These are phyloP conservation scores for Lepus townsendii DNA, from an alignment of 2,797 vertebrate species.

Conservation along the genomic window DNA sequence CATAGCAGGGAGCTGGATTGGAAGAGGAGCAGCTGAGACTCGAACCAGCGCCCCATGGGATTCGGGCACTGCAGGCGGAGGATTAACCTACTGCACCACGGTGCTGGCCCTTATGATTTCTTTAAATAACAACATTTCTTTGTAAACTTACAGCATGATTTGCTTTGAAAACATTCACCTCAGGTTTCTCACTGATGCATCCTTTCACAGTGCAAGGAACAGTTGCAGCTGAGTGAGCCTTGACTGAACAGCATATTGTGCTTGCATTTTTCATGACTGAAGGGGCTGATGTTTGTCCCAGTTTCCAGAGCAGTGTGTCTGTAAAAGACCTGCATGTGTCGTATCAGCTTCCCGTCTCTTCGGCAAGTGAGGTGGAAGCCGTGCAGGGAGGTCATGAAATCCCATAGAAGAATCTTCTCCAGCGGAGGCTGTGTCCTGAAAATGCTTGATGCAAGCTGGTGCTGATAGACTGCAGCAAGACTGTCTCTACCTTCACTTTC, in stretches of 20 bases:
- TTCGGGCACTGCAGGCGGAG: no score
- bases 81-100: no score
- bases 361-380: slow-evolving; percentile 14
- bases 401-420: background rate
- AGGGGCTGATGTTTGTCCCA: slow-evolving; percentile 14
- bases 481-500: background rate
- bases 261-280: background rate
- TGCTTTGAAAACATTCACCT: slow-evolving; percentile 35
- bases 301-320: slow-evolving; percentile 46
- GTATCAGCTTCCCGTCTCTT: slow-evolving; percentile 37
- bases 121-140: slow-evolving; percentile 19
- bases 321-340: slow-evolving; percentile 46
- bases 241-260: background rate
- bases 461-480: background rate
- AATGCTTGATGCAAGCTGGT: background rate
- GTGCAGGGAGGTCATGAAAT: background rate
- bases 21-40: no score
- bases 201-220: background rate
- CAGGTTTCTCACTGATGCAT: background rate
- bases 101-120: background rate
- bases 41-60: no score
- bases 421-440: background rate
- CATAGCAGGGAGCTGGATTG: no score
- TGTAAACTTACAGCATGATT: slow-evolving; percentile 58
- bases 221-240: background rate